These are phyloP conservation scores for Megaceryle alcyon DNA, from an alignment of 2,797 vertebrate species.

Conservation along the genomic window DNA sequence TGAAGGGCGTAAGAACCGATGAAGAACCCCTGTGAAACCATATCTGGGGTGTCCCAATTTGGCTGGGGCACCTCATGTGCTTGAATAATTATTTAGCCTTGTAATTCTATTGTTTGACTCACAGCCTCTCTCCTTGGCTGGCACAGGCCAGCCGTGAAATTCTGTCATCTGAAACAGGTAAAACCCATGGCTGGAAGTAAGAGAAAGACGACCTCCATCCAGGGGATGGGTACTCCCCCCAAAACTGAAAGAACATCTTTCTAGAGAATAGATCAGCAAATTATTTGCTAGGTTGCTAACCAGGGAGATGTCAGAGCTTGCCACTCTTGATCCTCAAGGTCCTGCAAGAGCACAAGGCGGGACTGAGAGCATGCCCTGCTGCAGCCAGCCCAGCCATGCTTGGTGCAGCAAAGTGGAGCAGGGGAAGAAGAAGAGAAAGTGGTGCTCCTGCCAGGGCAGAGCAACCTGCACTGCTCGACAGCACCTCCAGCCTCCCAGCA, in stretches of 20 bases:
- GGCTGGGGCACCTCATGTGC: not conserved
- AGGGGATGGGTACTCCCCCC: not conserved
- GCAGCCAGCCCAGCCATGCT: rapidly evolving
- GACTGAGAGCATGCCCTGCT: not conserved
- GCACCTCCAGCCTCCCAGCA: not conserved
- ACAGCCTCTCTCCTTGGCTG: rapidly evolving
- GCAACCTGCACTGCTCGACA: not conserved
- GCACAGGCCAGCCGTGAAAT: rapidly evolving
- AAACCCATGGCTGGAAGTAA: not conserved
- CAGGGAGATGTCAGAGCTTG: not conserved
- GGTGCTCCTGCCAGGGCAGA: not conserved
- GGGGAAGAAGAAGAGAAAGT: not conserved
- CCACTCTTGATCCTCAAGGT: not conserved
- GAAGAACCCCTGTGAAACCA: not conserved
- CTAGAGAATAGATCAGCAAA: rapidly evolving
- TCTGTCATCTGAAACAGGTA: not conserved
- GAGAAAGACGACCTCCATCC: not conserved
- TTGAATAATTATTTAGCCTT: not conserved
- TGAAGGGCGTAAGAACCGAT: not conserved
- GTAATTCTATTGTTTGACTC: not conserved
- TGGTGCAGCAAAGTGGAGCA: not conserved
- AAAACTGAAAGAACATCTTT: not conserved
- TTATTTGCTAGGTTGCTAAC: too few species aligned
- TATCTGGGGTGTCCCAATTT: not conserved
- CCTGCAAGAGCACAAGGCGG: not conserved